Evolutionary conservation across 2,888 invertebrate genomes (phyloP), one percentile per base, ranked within the genome.

Genomic region (Nemotelus pantherinus): DNA sequence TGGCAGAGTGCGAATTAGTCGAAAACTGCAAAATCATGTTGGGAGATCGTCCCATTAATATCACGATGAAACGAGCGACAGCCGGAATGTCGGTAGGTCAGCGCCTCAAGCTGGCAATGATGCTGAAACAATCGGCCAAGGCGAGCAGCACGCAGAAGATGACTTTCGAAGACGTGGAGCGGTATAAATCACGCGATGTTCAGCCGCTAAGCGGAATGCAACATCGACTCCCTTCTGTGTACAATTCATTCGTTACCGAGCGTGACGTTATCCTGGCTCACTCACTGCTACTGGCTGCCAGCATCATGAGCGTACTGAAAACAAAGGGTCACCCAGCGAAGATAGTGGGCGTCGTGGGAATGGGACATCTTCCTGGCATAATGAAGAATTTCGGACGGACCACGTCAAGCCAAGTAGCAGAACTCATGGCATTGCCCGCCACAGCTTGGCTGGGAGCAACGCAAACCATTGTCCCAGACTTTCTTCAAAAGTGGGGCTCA

Each of bases 291-390:
- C 85, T 92, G 74, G 92, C 92, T 41, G 90, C 91, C 77, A 80
- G 82, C 70, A 83, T 85, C 5, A 7, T 78, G 43, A 55, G 78
- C 25, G 60, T 75, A 39, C 77, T 72, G 25, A 79, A 76, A 6
- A 58, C 76, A 2, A 64, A 57, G 25, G 71, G 76, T 43, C 71
- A 79, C 43, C 90, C 91, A 45, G 88, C 90, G 48, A 90, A 92
- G 81, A 92, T 97, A 50, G 98, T 98, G 5, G 97, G 95, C 43
- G 94, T 98, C 9, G 97, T 98, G 9, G 98, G 98, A 3, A 95
- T 98, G 78, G 98, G 98, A 0, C 98, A 98, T 86, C 92, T 94
- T 48, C 90, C 93, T 43, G 98, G 98, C 5, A 81, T 82, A 68
- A 58, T 55, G 25, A 48, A 76, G 64, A 79, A 80, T 48, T 82